These are phyloP conservation scores for Trididemnum clinides DNA, from an alignment of 23 tunicate genomes.

Conservation along the genomic window DNA sequence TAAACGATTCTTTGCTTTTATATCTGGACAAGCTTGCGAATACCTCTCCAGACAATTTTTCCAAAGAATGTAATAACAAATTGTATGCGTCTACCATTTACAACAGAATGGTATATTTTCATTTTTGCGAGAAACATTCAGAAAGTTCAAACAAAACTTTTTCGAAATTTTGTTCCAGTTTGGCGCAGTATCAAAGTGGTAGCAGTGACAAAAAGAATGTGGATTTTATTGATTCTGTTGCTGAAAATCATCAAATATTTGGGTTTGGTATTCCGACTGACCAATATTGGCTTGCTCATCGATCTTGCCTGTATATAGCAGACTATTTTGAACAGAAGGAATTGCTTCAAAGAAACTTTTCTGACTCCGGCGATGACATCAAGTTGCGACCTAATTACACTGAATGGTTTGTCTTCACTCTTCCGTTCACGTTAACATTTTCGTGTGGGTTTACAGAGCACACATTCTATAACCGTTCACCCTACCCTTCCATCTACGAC, in stretches of 20 bases:
- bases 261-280: constrained; percentile 28
- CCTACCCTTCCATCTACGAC: neutral
- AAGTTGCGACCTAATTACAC: constrained; percentile 9
- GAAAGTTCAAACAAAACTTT: neutral
- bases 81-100: constrained; percentile 44
- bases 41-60: neutral
- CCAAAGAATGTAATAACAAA: constrained; percentile 3
- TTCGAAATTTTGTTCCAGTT: neutral
- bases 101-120: constrained; percentile 41
- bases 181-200: neutral
- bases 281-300: constrained; percentile 7
- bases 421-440: constrained; percentile 39
- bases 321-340: constrained; percentile 9
- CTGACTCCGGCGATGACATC: neutral
- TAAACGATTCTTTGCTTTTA: neutral
- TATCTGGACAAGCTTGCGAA: neutral
- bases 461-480: neutral
- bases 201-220: neutral
- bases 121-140: constrained; percentile 5
- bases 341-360: neutral
- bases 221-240: neutral
- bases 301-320: constrained; percentile 7
- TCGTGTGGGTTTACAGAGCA: constrained; percentile 42
- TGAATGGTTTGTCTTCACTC: constrained; percentile 50
- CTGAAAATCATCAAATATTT: neutral